phyloP scores from a whole-genome alignment of 2,113 vertebrate species.

The Sula dactylatra region DNA sequence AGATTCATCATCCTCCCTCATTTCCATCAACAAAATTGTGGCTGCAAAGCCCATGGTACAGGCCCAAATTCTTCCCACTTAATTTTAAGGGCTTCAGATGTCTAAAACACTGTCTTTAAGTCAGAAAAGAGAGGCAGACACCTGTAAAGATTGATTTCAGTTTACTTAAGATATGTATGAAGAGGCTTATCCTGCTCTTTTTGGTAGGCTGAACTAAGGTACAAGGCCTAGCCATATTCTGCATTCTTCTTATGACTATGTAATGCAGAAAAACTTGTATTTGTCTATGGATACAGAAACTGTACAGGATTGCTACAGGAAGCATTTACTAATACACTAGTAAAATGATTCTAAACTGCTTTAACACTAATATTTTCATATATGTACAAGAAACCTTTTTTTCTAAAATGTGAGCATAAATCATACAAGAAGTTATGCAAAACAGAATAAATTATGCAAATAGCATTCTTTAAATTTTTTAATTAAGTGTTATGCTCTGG shows the following conservation, averaged over 20 bases:
- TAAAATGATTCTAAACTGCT: background rate
- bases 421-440: background rate
- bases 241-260: background rate
- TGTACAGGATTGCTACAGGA: background rate
- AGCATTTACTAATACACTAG: background rate
- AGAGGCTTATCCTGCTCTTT: background rate
- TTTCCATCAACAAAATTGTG: background rate
- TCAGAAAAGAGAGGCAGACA: background rate
- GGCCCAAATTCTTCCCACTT: background rate
- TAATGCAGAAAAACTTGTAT: background rate
- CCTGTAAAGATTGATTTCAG: background rate
- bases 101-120: rapidly evolving
- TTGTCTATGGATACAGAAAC: background rate
- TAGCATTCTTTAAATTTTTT: background rate
- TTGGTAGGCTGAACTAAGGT: background rate
- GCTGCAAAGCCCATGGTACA: background rate
- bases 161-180: background rate
- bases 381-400: background rate
- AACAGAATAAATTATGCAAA: background rate
- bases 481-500: background rate
- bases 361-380: background rate
- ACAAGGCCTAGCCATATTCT: background rate
- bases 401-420: background rate
- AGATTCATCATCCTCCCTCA: background rate
- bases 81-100: background rate